Evolutionary conservation across 2,888 invertebrate species (phyloP).

Genomic region (Lithophane leautieri): DNA sequence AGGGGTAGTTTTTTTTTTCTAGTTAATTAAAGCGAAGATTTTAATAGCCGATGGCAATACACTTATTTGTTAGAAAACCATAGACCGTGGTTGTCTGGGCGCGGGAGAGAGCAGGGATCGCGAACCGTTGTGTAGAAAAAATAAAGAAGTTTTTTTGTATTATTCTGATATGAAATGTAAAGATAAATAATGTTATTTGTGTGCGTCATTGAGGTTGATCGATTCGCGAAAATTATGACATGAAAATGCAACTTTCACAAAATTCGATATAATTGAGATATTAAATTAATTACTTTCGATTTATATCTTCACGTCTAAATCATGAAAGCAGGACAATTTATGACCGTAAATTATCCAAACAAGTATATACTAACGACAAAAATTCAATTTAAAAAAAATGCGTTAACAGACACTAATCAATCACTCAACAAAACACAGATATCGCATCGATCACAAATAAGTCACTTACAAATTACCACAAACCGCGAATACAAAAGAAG

Average conservation of each 20-base stretch:
- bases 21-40: conserved; percentile 78
- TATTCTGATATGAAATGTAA: neutral
- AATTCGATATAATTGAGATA: conserved; percentile 13
- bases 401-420: conserved; percentile 26
- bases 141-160: neutral
- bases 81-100: conserved; percentile 76
- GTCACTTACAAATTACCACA: conserved; percentile 55
- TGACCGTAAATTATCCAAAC: conserved; percentile 2
- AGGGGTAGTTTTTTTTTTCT: conserved; percentile 73
- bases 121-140: conserved; percentile 53
- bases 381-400: conserved; percentile 15
- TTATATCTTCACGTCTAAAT: conserved; percentile 13
- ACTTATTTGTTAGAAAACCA: conserved; percentile 81
- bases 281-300: conserved; percentile 19
- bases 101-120: conserved; percentile 68
- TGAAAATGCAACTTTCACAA: conserved; percentile 6
- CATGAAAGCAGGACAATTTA: conserved; percentile 14
- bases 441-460: conserved; percentile 28
- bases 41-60: conserved; percentile 79
- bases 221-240: neutral
- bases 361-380: neutral
- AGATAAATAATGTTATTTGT: neutral
- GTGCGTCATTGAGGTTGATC: neutral
- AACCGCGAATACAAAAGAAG: conserved; percentile 40
- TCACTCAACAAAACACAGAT: conserved; percentile 31